A percentile compares a stretch with the other conserved stretches of the same genome.
phyloP scores from a whole-genome alignment of 2,113 vertebrate genomes.

The Danio rerio region DNA sequence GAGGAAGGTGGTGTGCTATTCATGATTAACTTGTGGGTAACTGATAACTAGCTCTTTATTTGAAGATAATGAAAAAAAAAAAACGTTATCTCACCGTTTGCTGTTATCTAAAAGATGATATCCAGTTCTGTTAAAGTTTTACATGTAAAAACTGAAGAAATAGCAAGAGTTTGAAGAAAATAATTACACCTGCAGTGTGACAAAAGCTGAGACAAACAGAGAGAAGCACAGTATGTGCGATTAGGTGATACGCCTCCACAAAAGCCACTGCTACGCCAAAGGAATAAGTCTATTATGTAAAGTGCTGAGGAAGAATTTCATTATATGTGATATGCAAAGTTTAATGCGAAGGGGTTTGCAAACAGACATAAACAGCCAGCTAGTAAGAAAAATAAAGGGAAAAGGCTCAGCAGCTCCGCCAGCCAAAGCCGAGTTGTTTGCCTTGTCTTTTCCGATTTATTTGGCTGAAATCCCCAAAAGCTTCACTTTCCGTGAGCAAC shows the following conservation, averaged over 20 bases:
- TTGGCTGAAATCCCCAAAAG: conserved; percentile 65
- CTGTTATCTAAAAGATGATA: conserved; percentile 52
- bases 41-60: conserved; percentile 66
- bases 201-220: conserved; percentile 8
- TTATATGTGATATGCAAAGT: conserved; percentile 24
- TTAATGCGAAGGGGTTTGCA: conserved; percentile 19
- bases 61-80: conserved; percentile 51
- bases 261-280: conserved; percentile 2
- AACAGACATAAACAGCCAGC: conserved; percentile 12
- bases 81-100: conserved; percentile 50
- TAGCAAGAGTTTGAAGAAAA: conserved; percentile 62
- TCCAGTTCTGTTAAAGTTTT: conserved; percentile 61
- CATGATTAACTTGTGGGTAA: conserved; percentile 60
- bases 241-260: conserved; percentile 33
- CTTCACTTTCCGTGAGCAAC: conserved; percentile 62
- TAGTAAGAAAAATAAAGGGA: background rate
- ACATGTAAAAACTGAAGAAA: conserved; percentile 43
- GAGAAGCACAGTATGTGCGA: background rate
- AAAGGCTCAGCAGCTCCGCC: conserved; percentile 56
- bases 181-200: conserved; percentile 53
- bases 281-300: conserved; percentile 29
- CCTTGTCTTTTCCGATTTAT: conserved; percentile 61
- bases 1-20: conserved; percentile 59
- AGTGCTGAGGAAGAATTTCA: conserved; percentile 36
- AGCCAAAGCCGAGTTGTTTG: conserved; percentile 41